A percentile compares a stretch with the other conserved stretches of the same genome.
phyloP scores from a whole-genome alignment of 2,797 vertebrate species.

The Amblyraja radiata region DNA sequence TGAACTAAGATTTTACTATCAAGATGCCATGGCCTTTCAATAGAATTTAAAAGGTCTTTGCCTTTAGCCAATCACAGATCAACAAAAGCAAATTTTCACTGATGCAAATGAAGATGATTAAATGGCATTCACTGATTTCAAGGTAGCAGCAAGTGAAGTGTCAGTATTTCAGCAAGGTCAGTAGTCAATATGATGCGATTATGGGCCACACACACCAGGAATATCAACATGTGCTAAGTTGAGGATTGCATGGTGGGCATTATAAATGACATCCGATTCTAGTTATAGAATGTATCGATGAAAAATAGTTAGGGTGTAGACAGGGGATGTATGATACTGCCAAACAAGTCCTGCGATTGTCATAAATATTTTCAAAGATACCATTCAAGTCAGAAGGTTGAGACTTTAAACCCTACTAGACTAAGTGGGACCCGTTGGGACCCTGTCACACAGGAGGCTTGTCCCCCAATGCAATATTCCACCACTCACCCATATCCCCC shows the following conservation, averaged over 20 bases:
- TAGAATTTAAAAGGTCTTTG: no score
- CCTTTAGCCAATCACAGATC: background rate
- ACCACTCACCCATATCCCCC: no score
- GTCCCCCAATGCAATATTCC: no score
- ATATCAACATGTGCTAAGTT: background rate
- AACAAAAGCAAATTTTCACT: background rate
- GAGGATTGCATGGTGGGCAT: background rate
- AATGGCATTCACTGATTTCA: background rate
- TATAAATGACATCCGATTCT: background rate
- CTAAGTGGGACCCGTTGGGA: no score
- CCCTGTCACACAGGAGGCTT: no score
- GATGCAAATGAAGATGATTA: background rate
- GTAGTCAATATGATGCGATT: background rate
- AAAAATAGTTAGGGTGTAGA: background rate
- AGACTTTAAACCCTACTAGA: background rate
- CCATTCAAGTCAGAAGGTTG: background rate
- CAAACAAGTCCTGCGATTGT: background rate
- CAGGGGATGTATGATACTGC: background rate
- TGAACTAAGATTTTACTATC: background rate
- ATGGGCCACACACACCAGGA: background rate
- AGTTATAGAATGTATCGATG: background rate
- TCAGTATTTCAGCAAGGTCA: background rate
- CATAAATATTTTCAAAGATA: background rate
- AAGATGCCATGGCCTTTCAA: background rate
- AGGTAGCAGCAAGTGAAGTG: background rate